Conservation (phyloP, 2,888 invertebrate species). For the Limnephilus marmoratus region DNA sequence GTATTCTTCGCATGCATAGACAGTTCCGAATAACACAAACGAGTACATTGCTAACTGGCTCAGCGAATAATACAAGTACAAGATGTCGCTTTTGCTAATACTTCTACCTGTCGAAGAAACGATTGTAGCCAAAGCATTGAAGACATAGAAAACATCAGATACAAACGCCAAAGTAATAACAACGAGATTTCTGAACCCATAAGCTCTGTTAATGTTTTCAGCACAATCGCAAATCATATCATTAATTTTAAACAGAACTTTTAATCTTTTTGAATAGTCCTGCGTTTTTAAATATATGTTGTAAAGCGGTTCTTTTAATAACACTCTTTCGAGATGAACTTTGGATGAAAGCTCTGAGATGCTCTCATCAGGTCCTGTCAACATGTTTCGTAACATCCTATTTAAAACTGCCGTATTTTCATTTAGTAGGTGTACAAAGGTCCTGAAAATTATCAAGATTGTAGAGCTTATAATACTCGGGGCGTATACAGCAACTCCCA, state of each 20-base stretch:
- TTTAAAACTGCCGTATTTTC: slow-evolving; percentile 9
- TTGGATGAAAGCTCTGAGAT: neutral
- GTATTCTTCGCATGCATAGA: too few species aligned
- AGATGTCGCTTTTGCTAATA: too few species aligned
- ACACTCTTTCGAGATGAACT: neutral
- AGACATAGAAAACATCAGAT: neutral
- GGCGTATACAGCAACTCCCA: slow-evolving; percentile 19
- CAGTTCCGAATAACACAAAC: too few species aligned
- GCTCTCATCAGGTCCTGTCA: neutral
- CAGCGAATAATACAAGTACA: too few species aligned
- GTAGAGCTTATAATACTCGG: slow-evolving; percentile 3
- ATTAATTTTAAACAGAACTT: slow-evolving; percentile 7
- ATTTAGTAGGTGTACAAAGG: neutral
- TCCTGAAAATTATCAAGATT: slow-evolving; percentile 6
- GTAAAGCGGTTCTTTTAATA: neutral
- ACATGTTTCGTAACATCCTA: neutral
- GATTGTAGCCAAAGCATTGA: neutral
- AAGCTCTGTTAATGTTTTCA: slow-evolving; percentile 2
- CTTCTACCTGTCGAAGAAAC: neutral
- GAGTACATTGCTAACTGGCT: too few species aligned
- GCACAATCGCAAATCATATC: slow-evolving; percentile 44
- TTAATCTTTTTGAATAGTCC: neutral
- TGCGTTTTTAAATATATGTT: neutral
- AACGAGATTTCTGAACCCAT: slow-evolving; percentile 13
- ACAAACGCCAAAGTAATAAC: slow-evolving; percentile 12